A percentile compares a stretch with the other conserved stretches of the same genome.
These are phyloP conservation scores for Acridotheres tristis DNA, from an alignment of 2,797 vertebrate genomes.

Conservation along the genomic window DNA sequence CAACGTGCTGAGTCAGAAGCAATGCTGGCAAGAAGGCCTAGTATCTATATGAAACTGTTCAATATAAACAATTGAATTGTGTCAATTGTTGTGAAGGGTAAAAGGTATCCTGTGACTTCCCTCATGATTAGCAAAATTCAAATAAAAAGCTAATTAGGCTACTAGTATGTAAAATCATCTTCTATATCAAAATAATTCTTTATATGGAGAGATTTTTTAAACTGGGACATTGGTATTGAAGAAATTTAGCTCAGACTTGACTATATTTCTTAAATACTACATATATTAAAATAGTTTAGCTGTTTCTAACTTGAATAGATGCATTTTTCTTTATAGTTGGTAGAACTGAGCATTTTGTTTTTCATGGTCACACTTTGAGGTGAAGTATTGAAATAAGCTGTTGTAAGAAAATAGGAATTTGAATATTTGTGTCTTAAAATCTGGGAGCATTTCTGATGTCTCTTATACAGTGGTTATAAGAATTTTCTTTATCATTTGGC, in stretches of 20 bases:
- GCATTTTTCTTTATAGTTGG: neutral
- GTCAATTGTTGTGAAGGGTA: neutral
- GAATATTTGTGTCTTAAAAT: neutral
- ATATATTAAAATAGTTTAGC: neutral
- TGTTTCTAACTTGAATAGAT: neutral
- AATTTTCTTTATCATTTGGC: neutral
- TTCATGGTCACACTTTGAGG: neutral
- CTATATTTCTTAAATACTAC: neutral
- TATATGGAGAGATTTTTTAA: rapidly evolving
- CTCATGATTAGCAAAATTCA: neutral
- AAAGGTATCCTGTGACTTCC: neutral
- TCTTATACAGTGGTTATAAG: neutral
- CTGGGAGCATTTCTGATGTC: neutral
- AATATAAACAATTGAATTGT: neutral
- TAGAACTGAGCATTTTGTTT: neutral
- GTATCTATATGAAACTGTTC: rapidly evolving
- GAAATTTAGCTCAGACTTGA: neutral
- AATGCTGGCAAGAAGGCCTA: neutral
- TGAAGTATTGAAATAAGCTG: neutral
- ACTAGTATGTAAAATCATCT: neutral
- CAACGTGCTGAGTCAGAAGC: neutral
- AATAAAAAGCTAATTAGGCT: neutral
- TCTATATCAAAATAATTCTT: neutral
- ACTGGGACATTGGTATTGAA: neutral
- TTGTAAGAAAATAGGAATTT: neutral